These are phyloP conservation scores for Oryzias melastigma DNA, from an alignment of 2,113 vertebrate species.

Conservation along the genomic window DNA sequence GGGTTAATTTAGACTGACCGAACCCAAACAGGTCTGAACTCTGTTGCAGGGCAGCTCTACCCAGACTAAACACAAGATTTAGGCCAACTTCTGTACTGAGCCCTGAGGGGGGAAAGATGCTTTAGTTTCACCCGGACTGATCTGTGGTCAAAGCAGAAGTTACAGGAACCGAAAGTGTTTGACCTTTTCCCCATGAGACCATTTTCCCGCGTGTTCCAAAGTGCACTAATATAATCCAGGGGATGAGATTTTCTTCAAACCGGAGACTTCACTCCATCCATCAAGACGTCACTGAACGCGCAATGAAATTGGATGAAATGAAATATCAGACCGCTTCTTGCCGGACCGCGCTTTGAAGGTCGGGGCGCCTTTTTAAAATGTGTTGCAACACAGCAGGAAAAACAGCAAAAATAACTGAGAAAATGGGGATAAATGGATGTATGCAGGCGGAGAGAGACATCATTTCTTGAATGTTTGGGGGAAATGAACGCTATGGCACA, in stretches of 20 bases:
- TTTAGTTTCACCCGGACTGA: no score
- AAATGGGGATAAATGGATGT: constrained; percentile 11
- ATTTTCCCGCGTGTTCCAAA: not conserved
- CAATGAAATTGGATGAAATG: constrained; percentile 25
- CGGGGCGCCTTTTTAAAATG: constrained; percentile 27
- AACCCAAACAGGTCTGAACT: constrained; percentile 41
- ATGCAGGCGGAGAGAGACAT: not conserved
- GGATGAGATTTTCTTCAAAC: constrained; percentile 27
- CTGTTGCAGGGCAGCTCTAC: constrained; percentile 47
- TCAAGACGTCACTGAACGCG: constrained; percentile 34
- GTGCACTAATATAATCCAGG: constrained; percentile 12
- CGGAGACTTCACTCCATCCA: constrained; percentile 25
- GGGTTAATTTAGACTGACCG: constrained; percentile 47
- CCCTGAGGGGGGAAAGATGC: constrained; percentile 2
- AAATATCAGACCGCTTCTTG: constrained; percentile 51
- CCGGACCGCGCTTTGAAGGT: constrained; percentile 44
- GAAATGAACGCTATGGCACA: constrained; percentile 13
- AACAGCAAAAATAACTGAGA: not conserved
- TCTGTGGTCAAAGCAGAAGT: constrained; percentile 8
- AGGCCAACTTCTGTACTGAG: constrained; percentile 38
- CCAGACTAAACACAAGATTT: constrained; percentile 31
- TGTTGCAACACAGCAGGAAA: not conserved
- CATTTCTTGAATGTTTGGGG: constrained; percentile 8
- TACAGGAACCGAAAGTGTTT: not conserved
- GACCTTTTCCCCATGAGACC: not conserved